phyloP scores from a whole-genome alignment of 1,140 invertebrate species.

The Drosophila sucinea region DNA sequence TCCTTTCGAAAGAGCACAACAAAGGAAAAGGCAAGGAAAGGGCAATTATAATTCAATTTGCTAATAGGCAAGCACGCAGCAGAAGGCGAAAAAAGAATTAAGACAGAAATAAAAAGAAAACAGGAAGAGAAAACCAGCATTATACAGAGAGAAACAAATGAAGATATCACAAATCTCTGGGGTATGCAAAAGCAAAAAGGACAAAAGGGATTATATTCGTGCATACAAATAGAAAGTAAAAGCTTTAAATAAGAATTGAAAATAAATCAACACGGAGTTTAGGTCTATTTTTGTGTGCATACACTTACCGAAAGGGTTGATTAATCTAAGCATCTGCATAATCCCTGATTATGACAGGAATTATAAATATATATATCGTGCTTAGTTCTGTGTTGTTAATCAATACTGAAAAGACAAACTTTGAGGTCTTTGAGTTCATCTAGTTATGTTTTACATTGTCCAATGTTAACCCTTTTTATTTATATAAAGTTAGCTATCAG shows the following conservation, averaged over 20 bases:
- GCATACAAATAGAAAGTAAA: not conserved
- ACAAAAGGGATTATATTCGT: conserved; percentile 1
- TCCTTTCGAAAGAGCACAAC: not conserved
- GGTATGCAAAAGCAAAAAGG: not conserved
- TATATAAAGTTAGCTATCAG: too few relatives aligned
- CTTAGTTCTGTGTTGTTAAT: too few relatives aligned
- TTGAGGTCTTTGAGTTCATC: too few relatives aligned
- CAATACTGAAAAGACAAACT: too few relatives aligned
- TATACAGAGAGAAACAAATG: not conserved
- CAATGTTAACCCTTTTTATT: too few relatives aligned
- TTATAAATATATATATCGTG: too few relatives aligned
- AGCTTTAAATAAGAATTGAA: not conserved
- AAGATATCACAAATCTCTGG: conserved; percentile 8
- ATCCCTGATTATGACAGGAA: too few relatives aligned
- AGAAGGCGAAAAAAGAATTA: not conserved
- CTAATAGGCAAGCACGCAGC: not conserved
- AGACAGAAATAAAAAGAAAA: not conserved
- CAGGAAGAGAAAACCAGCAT: not conserved
- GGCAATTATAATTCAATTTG: conserved; percentile 24
- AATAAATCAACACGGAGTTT: not conserved
- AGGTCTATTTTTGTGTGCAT: not conserved
- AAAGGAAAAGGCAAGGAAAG: conserved; percentile 7
- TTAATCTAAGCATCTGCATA: not conserved
- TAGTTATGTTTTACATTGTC: too few relatives aligned
- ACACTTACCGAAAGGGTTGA: not conserved